These are phyloP conservation scores for Oxycera nigricornis DNA, from an alignment of 2,888 invertebrate genomes.

Conservation along the genomic window DNA sequence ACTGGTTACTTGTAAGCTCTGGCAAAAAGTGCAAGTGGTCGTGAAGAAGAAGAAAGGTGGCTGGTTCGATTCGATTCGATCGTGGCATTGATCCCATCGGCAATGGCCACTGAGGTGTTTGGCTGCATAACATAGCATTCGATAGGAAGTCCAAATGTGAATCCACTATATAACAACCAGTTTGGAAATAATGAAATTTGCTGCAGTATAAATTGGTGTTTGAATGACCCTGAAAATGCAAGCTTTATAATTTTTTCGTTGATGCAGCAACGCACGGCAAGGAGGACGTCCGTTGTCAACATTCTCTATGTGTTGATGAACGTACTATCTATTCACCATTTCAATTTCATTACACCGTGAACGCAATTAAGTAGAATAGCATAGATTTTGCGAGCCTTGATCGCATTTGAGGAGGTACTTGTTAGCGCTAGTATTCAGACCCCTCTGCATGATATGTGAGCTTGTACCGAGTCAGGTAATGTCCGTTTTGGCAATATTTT, in stretches of 20 bases:
- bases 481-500: too few species aligned
- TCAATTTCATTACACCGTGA: neutral
- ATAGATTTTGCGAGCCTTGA: neutral
- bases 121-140: neutral
- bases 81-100: conserved; percentile 6
- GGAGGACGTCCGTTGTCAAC: too few species aligned
- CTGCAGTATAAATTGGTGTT: too few species aligned
- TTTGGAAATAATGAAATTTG: neutral
- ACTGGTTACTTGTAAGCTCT: neutral
- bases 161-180: neutral
- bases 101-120: neutral
- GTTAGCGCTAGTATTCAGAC: neutral
- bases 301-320: too few species aligned
- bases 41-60: neutral
- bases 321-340: too few species aligned
- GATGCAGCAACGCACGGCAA: neutral
- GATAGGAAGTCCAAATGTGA: neutral
- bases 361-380: neutral
- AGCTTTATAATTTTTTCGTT: too few species aligned
- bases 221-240: neutral
- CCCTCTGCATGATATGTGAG: too few species aligned
- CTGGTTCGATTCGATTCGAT: neutral
- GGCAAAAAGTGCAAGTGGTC: neutral
- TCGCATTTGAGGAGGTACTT: neutral
- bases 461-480: too few species aligned